Evolutionary conservation across 2,888 invertebrate species (phyloP).

Genomic region (Neria commutata): DNA sequence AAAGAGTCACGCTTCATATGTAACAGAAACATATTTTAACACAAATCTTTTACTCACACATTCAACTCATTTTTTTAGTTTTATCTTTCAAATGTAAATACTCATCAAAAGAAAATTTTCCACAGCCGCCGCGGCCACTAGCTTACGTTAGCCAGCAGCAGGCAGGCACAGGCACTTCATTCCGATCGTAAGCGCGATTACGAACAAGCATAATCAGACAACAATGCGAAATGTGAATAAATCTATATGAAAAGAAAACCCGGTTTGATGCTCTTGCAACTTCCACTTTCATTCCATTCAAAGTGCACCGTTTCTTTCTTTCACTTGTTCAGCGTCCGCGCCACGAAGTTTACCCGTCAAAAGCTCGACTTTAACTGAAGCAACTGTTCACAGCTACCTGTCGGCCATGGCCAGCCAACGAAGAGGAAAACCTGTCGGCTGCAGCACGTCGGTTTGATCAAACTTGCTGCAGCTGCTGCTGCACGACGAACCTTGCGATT

Average conservation of each 20-base stretch:
- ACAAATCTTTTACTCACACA: too few relatives aligned
- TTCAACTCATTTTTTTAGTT: not conserved
- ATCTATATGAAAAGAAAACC: too few relatives aligned
- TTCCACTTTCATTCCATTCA: not conserved
- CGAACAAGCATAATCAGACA: too few relatives aligned
- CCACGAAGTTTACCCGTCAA: conserved; percentile 29
- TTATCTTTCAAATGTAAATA: too few relatives aligned
- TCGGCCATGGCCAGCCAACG: conserved; percentile 12
- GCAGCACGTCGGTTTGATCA: conserved; percentile 5
- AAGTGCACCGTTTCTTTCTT: not conserved
- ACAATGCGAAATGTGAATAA: too few relatives aligned
- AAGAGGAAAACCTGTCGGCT: conserved; percentile 3
- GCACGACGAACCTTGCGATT: not conserved
- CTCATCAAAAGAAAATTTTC: not conserved
- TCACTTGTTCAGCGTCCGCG: conserved; percentile 17
- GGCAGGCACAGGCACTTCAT: too few relatives aligned
- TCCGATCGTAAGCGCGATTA: too few relatives aligned
- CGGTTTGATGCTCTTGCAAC: not conserved
- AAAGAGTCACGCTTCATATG: conserved; percentile 5
- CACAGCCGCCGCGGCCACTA: not conserved
- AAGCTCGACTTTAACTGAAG: conserved; percentile 47
- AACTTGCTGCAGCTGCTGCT: conserved; percentile 23
- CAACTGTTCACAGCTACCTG: not conserved
- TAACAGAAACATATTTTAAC: conserved; percentile 1
- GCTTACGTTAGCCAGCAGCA: not conserved